phyloP scores from a whole-genome alignment of 2,888 invertebrate species.

The Campaea margaritaria region DNA sequence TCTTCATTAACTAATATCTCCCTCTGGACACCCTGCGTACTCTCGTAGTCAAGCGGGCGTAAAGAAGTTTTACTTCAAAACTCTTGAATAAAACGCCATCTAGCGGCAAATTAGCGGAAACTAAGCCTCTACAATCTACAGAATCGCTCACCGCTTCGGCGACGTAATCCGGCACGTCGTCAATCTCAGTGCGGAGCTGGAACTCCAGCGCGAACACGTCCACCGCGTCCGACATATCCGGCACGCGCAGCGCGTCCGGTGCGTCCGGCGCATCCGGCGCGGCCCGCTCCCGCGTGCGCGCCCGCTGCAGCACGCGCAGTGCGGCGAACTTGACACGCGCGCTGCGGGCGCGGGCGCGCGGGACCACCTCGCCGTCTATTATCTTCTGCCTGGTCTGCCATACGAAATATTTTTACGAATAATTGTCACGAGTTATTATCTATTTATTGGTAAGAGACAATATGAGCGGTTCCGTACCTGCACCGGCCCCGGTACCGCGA shows the following conservation, averaged over 20 bases:
- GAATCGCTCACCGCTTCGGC: conserved; percentile 29
- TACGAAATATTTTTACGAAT: no score
- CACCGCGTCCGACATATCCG: conserved; percentile 5
- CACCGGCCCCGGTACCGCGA: not conserved
- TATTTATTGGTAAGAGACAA: not conserved
- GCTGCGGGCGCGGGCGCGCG: conserved; percentile 1
- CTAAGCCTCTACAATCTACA: no score
- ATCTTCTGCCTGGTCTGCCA: conserved; percentile 17
- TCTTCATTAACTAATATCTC: no score
- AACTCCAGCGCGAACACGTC: conserved; percentile 22
- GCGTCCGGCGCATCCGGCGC: not conserved
- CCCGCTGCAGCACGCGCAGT: conserved; percentile 10
- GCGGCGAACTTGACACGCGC: conserved; percentile 21
- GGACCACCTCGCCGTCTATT: conserved; percentile 12
- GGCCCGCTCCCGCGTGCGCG: not conserved
- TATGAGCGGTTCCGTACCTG: not conserved
- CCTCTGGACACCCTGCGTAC: no score
- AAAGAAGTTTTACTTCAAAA: no score
- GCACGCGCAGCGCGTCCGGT: not conserved
- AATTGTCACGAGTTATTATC: no score
- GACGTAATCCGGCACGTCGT: conserved; percentile 11
- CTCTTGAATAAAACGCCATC: no score
- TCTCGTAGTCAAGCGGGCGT: no score
- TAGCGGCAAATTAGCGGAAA: no score
- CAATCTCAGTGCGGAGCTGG: conserved; percentile 20